Evolutionary conservation across 1,140 invertebrate genomes (phyloP).

Genomic region (Neodiprion fabricii): DNA sequence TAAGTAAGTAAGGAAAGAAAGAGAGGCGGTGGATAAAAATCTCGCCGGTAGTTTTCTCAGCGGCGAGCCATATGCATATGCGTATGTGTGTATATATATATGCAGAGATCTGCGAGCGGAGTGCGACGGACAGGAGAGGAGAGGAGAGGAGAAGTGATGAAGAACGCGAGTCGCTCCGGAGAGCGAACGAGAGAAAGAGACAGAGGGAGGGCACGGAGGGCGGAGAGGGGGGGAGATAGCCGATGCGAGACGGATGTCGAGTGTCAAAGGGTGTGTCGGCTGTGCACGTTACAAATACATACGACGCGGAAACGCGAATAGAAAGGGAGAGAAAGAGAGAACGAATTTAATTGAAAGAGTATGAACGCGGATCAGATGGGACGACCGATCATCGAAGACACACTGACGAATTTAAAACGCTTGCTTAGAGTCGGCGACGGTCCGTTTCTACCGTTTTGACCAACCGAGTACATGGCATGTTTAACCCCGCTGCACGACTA

Average conservation of each 20-base stretch:
- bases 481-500: no score
- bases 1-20: constrained; percentile 25
- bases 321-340: no score
- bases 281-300: constrained; percentile 27
- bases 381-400: no score
- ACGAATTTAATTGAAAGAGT: neutral
- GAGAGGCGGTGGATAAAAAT: neutral
- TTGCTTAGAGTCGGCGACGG: no score
- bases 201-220: constrained; percentile 23
- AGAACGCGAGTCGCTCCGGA: constrained; percentile 8
- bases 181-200: constrained; percentile 6
- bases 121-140: neutral
- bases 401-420: no score
- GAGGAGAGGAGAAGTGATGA: constrained; percentile 22
- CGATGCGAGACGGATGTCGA: constrained; percentile 45
- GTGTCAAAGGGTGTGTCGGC: constrained; percentile 53
- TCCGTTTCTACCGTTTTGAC: no score
- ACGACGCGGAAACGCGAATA: neutral
- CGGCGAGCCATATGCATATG: neutral
- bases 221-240: constrained; percentile 12
- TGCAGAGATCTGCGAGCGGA: neutral
- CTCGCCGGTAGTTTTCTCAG: constrained; percentile 1
- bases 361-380: neutral
- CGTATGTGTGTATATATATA: no score
- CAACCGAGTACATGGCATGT: no score